phyloP scores from a whole-genome alignment of 1,140 invertebrate species.

The Bombyx mori region ASM3026992v2 NC_085123.1:16730001-16730500 shows the following conservation, averaged over 20 bases:
- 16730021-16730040: slow-evolving; percentile 77
- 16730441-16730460: slow-evolving; percentile 80
- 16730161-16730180: slow-evolving; percentile 79
- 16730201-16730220: slow-evolving; percentile 74
- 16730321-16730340: slow-evolving; percentile 84
- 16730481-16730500: slow-evolving; percentile 77
- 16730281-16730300: slow-evolving; percentile 79
- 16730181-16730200: slow-evolving; percentile 75
- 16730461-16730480: slow-evolving; percentile 75
- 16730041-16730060: slow-evolving; percentile 75
- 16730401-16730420: slow-evolving; percentile 77
- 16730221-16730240: slow-evolving; percentile 76
- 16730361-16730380: slow-evolving; percentile 71
- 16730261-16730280: slow-evolving; percentile 77
- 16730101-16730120: slow-evolving; percentile 67
- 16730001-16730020: slow-evolving; percentile 80
- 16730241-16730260: slow-evolving; percentile 77
- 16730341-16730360: slow-evolving; percentile 77
- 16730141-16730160: slow-evolving; percentile 82
- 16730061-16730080: slow-evolving; percentile 72
- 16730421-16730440: slow-evolving; percentile 74
- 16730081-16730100: slow-evolving; percentile 61
- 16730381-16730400: slow-evolving; percentile 76
- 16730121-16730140: slow-evolving; percentile 80
- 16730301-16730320: slow-evolving; percentile 74